phyloP scores from a whole-genome alignment of 2,888 invertebrate genomes.

The Elgonia sp. region DNA sequence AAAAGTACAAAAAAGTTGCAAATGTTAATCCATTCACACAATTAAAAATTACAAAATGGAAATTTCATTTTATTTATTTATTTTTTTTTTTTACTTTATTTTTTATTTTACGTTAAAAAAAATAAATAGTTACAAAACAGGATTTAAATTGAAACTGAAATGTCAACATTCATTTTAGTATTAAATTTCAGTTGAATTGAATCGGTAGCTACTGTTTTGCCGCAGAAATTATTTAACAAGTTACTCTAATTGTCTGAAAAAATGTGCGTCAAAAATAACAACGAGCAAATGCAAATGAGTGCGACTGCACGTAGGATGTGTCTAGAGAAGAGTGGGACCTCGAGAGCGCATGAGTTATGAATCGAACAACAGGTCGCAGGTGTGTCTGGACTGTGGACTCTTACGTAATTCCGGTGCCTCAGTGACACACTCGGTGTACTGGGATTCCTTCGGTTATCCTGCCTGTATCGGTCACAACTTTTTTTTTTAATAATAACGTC shows the following conservation, averaged over 20 bases:
- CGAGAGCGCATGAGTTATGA: constrained; percentile 56
- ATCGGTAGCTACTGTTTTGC: too few species aligned
- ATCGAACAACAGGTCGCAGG: constrained; percentile 64
- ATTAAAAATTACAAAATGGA: neutral
- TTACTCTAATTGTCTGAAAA: constrained; percentile 7
- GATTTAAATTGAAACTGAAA: too few species aligned
- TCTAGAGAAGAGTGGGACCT: constrained; percentile 12
- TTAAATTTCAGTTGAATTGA: neutral
- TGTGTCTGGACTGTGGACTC: constrained; percentile 71
- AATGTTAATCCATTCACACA: neutral
- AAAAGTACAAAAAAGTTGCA: neutral
- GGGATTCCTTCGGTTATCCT: constrained; percentile 58
- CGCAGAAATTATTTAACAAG: neutral
- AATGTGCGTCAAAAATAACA: neutral
- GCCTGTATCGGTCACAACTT: constrained; percentile 35
- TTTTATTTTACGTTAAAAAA: too few species aligned
- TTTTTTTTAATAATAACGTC: constrained; percentile 17
- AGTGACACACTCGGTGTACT: constrained; percentile 60
- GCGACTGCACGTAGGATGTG: neutral
- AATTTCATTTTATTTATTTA: neutral
- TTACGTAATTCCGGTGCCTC: constrained; percentile 67
- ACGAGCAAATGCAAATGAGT: constrained; percentile 16
- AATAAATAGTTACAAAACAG: too few species aligned
- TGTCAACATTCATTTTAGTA: neutral
- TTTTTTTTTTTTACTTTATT: too few species aligned